Evolutionary conservation across 2,113 vertebrate genomes (phyloP).

Genomic region (Myiopsitta monachus): DNA sequence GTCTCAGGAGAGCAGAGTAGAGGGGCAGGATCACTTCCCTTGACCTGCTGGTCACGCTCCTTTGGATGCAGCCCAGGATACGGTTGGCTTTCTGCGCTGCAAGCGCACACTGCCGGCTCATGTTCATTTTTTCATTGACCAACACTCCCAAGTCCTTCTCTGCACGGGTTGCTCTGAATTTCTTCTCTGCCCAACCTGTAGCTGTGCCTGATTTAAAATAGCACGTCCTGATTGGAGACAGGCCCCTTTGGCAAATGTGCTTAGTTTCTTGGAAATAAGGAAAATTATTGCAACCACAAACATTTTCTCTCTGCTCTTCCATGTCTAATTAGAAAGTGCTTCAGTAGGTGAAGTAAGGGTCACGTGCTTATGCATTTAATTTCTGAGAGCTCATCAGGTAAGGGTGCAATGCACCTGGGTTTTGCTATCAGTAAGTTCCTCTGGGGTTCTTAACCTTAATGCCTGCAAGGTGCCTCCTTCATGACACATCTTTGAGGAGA

Average conservation of each 20-base stretch:
- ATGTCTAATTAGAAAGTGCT: neutral
- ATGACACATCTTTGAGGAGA: rapidly evolving
- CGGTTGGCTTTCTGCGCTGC: too few species aligned
- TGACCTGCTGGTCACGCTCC: too few species aligned
- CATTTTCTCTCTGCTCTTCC: neutral
- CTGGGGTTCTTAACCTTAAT: neutral
- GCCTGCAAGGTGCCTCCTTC: neutral
- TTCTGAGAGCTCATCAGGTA: neutral
- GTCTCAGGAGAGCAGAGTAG: too few species aligned
- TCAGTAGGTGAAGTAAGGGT: neutral
- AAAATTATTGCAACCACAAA: neutral
- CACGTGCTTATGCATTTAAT: neutral
- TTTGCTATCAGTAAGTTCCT: neutral
- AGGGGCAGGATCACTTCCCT: too few species aligned
- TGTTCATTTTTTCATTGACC: too few species aligned
- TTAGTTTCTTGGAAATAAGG: neutral
- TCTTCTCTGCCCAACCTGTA: too few species aligned
- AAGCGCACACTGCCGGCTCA: too few species aligned
- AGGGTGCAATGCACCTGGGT: neutral
- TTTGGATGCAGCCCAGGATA: too few species aligned
- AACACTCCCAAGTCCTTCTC: too few species aligned
- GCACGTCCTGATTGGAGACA: neutral
- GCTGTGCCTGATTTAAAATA: neutral
- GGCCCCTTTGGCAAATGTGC: neutral
- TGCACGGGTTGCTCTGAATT: too few species aligned